Percentiles rank a stretch among this genome's conserved stretches.
phyloP scores from a whole-genome alignment of 2,888 invertebrate genomes.

The Junonia oenone region DNA sequence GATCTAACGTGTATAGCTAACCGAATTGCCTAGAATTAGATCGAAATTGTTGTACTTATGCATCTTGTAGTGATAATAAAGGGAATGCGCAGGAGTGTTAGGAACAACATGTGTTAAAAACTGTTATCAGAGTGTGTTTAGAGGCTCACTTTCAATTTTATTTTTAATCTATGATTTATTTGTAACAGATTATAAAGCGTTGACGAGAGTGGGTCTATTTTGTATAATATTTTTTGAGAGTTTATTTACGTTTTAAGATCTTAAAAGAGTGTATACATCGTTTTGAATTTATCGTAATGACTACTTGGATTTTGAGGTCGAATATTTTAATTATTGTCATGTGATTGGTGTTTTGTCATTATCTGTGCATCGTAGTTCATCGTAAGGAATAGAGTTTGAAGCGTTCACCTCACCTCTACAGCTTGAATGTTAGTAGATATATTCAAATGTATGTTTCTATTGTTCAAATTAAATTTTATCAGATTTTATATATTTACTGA shows the following conservation, averaged over 20 bases:
- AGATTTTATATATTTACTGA: conserved; percentile 15
- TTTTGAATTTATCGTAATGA: conserved; percentile 26
- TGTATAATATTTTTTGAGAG: conserved; percentile 46
- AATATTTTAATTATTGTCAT: conserved; percentile 3
- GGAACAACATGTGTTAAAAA: conserved; percentile 42
- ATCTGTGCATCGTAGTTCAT: conserved; percentile 39
- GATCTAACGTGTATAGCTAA: conserved; percentile 44
- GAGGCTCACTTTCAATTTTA: conserved; percentile 39
- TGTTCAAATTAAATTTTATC: conserved; percentile 22
- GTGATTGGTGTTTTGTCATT: conserved; percentile 11
- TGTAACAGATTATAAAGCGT: conserved; percentile 11
- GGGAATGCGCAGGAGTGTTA: conserved; percentile 59
- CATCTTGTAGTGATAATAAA: conserved; percentile 60
- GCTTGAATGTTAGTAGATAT: conserved; percentile 43
- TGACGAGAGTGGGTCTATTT: conserved; percentile 33
- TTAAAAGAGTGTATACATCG: conserved; percentile 31
- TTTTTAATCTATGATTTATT: conserved; percentile 21
- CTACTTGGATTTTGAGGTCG: conserved; percentile 27
- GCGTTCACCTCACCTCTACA: conserved; percentile 46
- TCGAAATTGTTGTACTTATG: conserved; percentile 71
- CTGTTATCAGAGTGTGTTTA: conserved; percentile 41
- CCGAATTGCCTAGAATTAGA: conserved; percentile 73
- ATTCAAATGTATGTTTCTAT: conserved; percentile 30
- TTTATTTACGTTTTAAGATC: conserved; percentile 50
- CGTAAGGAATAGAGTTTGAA: conserved; percentile 16